phyloP scores from a whole-genome alignment of 2,113 vertebrate genomes.

The Engraulis encrasicolus region DNA sequence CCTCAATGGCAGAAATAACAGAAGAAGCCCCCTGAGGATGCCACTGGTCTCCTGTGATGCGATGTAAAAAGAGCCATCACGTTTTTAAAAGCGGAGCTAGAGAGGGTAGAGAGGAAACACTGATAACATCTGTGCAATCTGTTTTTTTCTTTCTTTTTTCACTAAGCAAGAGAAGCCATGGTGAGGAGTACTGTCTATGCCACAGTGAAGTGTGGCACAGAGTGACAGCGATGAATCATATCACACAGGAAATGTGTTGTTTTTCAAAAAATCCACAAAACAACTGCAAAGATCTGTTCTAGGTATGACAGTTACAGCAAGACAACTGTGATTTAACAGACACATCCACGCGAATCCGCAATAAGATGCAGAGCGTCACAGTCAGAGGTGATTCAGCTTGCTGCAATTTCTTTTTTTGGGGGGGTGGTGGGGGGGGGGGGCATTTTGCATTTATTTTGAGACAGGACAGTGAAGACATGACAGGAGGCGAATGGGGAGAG shows the following conservation, averaged over 20 bases:
- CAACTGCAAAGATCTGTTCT: conserved; percentile 1
- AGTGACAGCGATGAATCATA: not conserved
- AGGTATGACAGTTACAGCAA: not conserved
- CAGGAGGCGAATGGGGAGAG: too few relatives aligned
- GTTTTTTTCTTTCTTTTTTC: not conserved
- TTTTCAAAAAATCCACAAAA: not conserved
- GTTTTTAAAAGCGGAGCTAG: conserved; percentile 6
- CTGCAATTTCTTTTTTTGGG: too few relatives aligned
- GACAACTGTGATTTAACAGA: not conserved
- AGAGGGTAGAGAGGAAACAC: not conserved
- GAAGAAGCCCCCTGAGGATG: conserved; percentile 13
- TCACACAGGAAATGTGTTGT: not conserved
- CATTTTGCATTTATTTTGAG: too few relatives aligned
- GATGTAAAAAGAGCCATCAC: not conserved
- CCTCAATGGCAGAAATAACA: conserved; percentile 7
- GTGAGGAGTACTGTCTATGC: not conserved
- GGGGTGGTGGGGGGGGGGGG: too few relatives aligned
- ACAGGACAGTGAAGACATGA: too few relatives aligned
- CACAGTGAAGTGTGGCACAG: too few relatives aligned
- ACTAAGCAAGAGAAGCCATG: not conserved
- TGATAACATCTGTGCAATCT: not conserved
- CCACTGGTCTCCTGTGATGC: not conserved
- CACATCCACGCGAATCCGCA: not conserved
- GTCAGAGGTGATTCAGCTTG: too few relatives aligned
- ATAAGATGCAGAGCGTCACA: too few relatives aligned